Base-by-base conservation (phyloP, 2,797 vertebrate genomes). In the Helicolenus hilgendorfi region DNA sequence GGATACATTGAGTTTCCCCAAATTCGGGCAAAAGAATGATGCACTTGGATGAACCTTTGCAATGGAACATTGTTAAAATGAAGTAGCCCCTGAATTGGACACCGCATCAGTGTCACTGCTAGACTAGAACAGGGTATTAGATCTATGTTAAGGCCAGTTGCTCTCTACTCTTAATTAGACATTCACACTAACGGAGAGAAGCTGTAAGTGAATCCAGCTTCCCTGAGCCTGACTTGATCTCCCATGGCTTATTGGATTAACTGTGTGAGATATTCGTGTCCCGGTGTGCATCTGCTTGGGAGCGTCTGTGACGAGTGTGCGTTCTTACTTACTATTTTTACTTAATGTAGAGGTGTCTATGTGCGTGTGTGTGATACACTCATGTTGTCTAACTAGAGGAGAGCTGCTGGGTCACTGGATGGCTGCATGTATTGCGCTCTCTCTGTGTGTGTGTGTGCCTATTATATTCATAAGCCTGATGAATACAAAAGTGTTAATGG, bases 241-340 rank as follows among this genome's bases (percentile, higher is more conserved):
- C 67, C 70, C 64, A 24, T 55, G 64, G 79, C 20, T 92, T 91
- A 92, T 86, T 90, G 91, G 93, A 94, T 95, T 92, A 93, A 72
- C 65, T 36, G 36, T 35, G 45, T 49, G 45, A 49, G 18, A 49
- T 49, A 49, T 49, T n/a, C 20, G 49, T 55, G 49, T 55, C 75
- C 38, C 22, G 22, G 68, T 84, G 83, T 90, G 74, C 69, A 74
- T 77, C 70, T 83, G 60, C 53, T 62, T 74, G 38, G 72, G 65
- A 59, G 22, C 1, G 0, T 20, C 68, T 69, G 68, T 63, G 53
- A 53, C 59, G 63, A 77, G 31, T 58, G 72, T 74, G 76, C 73
- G 26, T 71, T 59, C 69, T 59, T 79, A 62, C 49, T 59, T 53
- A 55, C 58, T 79, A 77, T 87, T 82, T 73, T 83, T 73, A 83